Conservation (phyloP, 1,140 invertebrate genomes). For the Mya arenaria region DNA sequence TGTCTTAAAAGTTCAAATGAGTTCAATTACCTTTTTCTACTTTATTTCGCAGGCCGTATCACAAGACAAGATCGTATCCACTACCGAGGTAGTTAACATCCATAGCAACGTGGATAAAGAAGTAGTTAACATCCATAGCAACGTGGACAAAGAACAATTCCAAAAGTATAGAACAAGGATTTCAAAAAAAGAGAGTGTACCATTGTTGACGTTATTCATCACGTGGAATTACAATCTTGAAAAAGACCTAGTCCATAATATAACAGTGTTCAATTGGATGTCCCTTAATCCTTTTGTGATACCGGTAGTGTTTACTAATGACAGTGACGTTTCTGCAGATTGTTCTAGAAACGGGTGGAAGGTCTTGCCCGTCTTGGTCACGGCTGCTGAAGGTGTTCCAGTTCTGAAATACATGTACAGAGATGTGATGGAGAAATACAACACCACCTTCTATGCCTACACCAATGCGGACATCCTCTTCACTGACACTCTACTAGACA, state of each 20-base stretch:
- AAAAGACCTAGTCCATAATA: slow-evolving; percentile 48
- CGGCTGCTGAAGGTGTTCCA: slow-evolving; percentile 41
- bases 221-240: slow-evolving; percentile 26
- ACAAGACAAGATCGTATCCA: too few relatives aligned
- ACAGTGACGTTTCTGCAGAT: background rate
- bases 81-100: too few relatives aligned
- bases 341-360: slow-evolving; percentile 36
- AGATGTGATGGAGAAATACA: slow-evolving; percentile 42
- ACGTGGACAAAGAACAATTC: too few relatives aligned
- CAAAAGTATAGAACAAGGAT: too few relatives aligned
- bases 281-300: slow-evolving; percentile 41
- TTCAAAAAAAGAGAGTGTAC: too few relatives aligned
- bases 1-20: too few relatives aligned
- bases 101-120: too few relatives aligned
- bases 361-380: slow-evolving; percentile 26
- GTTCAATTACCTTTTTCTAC: too few relatives aligned
- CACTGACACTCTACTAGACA: slow-evolving; percentile 48
- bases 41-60: too few relatives aligned
- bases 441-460: slow-evolving; percentile 55
- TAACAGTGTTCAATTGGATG: slow-evolving; percentile 57
- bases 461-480: slow-evolving; percentile 63
- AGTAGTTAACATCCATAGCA: too few relatives aligned
- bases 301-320: slow-evolving; percentile 56
- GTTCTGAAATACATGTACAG: slow-evolving; percentile 61
- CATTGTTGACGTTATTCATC: slow-evolving; percentile 54